Conservation (phyloP, 2,888 invertebrate species). For the Eristalis arbustorum region DNA sequence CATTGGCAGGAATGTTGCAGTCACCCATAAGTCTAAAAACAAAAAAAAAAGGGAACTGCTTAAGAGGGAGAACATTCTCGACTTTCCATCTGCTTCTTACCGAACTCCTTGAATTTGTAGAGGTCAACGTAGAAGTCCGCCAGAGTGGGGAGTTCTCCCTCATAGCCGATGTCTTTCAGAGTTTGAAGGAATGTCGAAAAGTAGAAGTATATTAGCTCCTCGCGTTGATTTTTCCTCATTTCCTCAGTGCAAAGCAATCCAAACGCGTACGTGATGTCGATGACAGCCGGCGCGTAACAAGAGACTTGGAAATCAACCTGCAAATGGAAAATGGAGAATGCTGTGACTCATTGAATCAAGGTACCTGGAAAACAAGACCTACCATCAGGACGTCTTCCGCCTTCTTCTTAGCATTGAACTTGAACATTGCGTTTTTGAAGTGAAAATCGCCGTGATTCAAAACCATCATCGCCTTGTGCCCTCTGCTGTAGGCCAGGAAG, state of each 20-base stretch:
- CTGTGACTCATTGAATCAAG: not conserved
- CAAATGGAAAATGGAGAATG: not conserved
- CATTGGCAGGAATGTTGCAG: slow-evolving; percentile 34
- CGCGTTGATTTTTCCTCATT: slow-evolving; percentile 29
- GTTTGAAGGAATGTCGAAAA: slow-evolving; percentile 45
- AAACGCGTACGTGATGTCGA: slow-evolving; percentile 29
- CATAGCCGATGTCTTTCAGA: slow-evolving; percentile 10
- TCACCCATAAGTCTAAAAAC: slow-evolving; percentile 30
- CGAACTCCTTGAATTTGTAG: slow-evolving; percentile 23
- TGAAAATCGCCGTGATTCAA: slow-evolving; percentile 57
- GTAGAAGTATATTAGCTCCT: slow-evolving; percentile 42
- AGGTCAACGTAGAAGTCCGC: slow-evolving; percentile 26
- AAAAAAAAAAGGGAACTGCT: not conserved
- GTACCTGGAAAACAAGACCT: not conserved
- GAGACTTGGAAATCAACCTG: slow-evolving; percentile 51
- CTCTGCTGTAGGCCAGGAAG: slow-evolving; percentile 5
- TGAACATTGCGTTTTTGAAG: slow-evolving; percentile 44
- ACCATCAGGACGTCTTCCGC: slow-evolving; percentile 43
- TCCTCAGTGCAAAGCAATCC: slow-evolving; percentile 25
- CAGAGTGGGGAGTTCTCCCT: slow-evolving; percentile 27
- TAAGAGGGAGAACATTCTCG: not conserved
- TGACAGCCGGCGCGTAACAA: slow-evolving; percentile 33
- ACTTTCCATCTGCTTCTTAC: not conserved
- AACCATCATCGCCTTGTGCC: slow-evolving; percentile 28
- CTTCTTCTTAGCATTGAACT: not conserved